Evolutionary conservation across 1,140 invertebrate species (phyloP).

Genomic region (Euura lappo): DNA sequence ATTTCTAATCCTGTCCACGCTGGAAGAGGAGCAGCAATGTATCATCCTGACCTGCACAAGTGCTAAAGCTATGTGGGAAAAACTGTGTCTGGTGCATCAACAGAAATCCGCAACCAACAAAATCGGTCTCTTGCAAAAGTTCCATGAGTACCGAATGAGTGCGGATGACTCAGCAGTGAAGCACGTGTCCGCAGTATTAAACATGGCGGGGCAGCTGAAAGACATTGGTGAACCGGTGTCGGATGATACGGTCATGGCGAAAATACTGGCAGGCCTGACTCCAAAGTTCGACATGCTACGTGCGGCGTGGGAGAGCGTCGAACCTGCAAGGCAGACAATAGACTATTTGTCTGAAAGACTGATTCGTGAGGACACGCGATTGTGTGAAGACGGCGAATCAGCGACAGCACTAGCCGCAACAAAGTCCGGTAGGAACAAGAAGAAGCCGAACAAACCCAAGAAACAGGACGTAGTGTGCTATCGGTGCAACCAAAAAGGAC

Average conservation of each 20-base stretch:
- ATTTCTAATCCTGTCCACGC: slow-evolving; percentile 40
- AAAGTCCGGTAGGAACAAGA: background rate
- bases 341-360: slow-evolving; percentile 19
- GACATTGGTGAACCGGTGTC: slow-evolving; percentile 13
- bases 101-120: slow-evolving; percentile 26
- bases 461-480: slow-evolving; percentile 21
- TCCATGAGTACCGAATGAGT: slow-evolving; percentile 46
- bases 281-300: background rate
- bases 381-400: background rate
- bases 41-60: slow-evolving; percentile 35
- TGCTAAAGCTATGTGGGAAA: slow-evolving; percentile 38
- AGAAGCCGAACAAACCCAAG: background rate
- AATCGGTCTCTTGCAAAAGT: slow-evolving; percentile 27
- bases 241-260: slow-evolving; percentile 8
- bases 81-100: slow-evolving; percentile 32
- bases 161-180: slow-evolving; percentile 21
- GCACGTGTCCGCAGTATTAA: slow-evolving; percentile 22
- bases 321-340: slow-evolving; percentile 11
- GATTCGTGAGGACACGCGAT: slow-evolving; percentile 11
- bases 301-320: background rate
- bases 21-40: slow-evolving; percentile 41
- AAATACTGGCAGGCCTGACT: background rate
- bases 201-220: slow-evolving; percentile 12
- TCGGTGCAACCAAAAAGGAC: slow-evolving; percentile 25
- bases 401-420: slow-evolving; percentile 12